A percentile compares a stretch with the other conserved stretches of the same genome.
Evolutionary conservation across 2,888 invertebrate species (phyloP).

Genomic region (Apoderus coryli): DNA sequence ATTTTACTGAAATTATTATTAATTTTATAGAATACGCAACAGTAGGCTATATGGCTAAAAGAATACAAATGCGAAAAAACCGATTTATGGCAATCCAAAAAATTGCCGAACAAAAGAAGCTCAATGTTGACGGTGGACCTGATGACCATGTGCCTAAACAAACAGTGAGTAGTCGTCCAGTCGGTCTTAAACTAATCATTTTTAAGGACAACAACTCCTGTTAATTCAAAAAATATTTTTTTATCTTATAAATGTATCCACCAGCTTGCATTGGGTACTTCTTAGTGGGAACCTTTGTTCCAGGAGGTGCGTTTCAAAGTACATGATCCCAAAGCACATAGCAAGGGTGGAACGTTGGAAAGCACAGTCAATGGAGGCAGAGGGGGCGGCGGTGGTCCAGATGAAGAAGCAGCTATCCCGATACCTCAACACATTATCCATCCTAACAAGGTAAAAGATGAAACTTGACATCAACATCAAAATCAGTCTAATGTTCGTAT

Average conservation of each 20-base stretch:
- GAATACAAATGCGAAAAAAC: slow-evolving; percentile 92
- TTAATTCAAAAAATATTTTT: too few relatives aligned
- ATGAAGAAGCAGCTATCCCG: slow-evolving; percentile 43
- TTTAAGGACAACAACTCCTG: too few relatives aligned
- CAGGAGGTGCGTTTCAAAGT: slow-evolving; percentile 94
- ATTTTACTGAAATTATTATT: too few relatives aligned
- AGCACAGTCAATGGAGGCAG: slow-evolving; percentile 79
- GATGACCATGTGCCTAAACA: slow-evolving; percentile 66
- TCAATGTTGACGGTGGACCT: slow-evolving; percentile 64
- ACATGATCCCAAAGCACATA: slow-evolving; percentile 86
- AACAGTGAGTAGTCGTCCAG: slow-evolving; percentile 46
- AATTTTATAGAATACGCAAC: slow-evolving; percentile 87
- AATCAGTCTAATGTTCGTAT: too few relatives aligned
- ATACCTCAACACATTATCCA: slow-evolving; percentile 67
- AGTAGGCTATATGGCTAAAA: slow-evolving; percentile 94
- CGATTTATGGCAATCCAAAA: slow-evolving; percentile 82
- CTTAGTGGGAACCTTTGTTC: slow-evolving; percentile 48
- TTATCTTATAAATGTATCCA: too few relatives aligned
- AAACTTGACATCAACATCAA: too few relatives aligned
- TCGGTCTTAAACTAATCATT: too few relatives aligned
- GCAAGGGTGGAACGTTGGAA: slow-evolving; percentile 82
- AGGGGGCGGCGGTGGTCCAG: slow-evolving; percentile 44
- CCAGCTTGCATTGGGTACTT: slow-evolving; percentile 37
- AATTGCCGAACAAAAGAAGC: slow-evolving; percentile 83
- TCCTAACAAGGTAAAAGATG: too few relatives aligned